Base-by-base conservation (phyloP, 1,140 invertebrate genomes). In the Halesus radiatus region DNA sequence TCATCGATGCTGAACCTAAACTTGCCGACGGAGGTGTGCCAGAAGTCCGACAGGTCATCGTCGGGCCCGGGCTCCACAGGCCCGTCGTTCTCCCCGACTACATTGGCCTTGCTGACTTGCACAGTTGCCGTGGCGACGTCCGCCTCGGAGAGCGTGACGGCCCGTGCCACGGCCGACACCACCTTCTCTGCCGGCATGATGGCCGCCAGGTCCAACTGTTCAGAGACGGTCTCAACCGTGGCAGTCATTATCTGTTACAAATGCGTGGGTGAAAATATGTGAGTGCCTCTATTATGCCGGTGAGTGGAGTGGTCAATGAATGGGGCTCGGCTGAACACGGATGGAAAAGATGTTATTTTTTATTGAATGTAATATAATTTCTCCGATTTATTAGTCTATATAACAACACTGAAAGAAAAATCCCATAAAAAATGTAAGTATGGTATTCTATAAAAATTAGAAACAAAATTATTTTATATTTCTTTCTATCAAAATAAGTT, bases 1-100 rank as follows among this genome's bases (percentile, higher is more conserved):
- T 97, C 94, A n/a, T 97, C 95, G 16, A 99, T 93, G 62, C 91
- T 92, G 88, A 98, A 98, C 85, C 95, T 94, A 85, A 98, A 98
- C 86, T 97, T 97, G 32, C 97, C 97, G 58, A 96, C 92, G 6
- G 95, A 96, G 0, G 97, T 98, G 78, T 96, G 93, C 97, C 97
- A 98, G 85, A 97, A 97, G 85, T 96, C 92, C 52, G 94, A 92
- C 81, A 93, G 89, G 76, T 95, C 94, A 80, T 95, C 94, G 74
- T 94, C 94, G 10, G 88, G 88, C 5, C 92, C 92, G 0, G 92
- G 90, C 54, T 93, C 93, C 1, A 92, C 87, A 3, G 91, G 90
- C 80, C 93, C 91, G 81, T 95, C 93, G 82, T 95, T 92, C 81
- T 92, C 94, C 18, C 93, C 94, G 29, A 94, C 90, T 6, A 95